These are phyloP conservation scores for Rostratula benghalensis DNA, from an alignment of 2,113 vertebrate species.

Conservation along the genomic window DNA sequence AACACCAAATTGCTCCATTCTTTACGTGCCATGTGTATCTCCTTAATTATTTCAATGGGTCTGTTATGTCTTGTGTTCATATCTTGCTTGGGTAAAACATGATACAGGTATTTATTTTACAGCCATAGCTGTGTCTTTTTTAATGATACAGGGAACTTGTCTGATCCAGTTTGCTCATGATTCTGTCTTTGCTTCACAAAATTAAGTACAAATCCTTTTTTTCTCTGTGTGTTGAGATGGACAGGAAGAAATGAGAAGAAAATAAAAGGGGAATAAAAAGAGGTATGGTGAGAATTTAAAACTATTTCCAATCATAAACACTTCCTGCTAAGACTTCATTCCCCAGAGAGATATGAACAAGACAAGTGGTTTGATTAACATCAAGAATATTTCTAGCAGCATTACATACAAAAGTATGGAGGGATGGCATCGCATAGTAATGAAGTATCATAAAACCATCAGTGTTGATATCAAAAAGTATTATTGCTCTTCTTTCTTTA, in stretches of 20 bases:
- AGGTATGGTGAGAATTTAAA: not conserved
- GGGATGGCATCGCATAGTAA: not conserved
- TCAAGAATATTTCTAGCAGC: not conserved
- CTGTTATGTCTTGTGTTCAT: not conserved
- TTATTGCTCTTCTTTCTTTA: not conserved
- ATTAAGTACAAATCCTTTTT: not conserved
- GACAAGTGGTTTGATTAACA: slow-evolving; percentile 35
- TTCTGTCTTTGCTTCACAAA: not conserved
- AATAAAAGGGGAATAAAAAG: not conserved
- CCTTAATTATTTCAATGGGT: not conserved
- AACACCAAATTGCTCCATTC: not conserved
- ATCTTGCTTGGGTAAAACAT: not conserved
- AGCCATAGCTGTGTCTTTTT: not conserved
- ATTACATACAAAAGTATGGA: not conserved
- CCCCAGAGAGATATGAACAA: not conserved
- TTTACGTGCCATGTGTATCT: not conserved
- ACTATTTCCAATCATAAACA: not conserved
- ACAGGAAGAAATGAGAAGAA: not conserved
- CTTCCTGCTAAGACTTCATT: not conserved
- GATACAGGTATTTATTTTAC: not conserved
- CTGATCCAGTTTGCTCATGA: not conserved
- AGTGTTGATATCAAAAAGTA: not conserved
- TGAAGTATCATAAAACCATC: not conserved
- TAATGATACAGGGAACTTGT: not conserved
- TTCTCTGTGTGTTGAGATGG: not conserved